These are phyloP conservation scores for Rattus norvegicus DNA, from an alignment of 2,113 vertebrate genomes.

Conservation along the genomic window DNA sequence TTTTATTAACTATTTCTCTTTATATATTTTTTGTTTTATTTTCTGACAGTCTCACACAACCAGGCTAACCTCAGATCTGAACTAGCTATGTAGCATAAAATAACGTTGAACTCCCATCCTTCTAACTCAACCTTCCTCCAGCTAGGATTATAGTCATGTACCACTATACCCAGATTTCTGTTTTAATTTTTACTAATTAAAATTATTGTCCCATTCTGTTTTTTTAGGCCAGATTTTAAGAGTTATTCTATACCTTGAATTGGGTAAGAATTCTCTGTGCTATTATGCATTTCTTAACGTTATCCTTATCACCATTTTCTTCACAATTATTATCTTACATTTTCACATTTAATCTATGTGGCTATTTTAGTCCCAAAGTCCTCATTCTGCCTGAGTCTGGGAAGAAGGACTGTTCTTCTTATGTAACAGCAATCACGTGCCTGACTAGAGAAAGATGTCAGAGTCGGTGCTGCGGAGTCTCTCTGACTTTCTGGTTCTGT, in stretches of 20 bases:
- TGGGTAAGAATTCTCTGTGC: neutral
- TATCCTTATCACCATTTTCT: neutral
- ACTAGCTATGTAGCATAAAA: neutral
- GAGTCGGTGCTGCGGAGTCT: neutral
- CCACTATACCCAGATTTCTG: neutral
- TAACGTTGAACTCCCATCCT: neutral
- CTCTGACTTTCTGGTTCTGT: neutral
- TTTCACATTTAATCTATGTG: neutral
- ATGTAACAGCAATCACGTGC: neutral
- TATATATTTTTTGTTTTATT: neutral
- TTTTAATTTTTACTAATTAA: conserved; percentile 2
- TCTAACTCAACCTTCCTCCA: too few species aligned
- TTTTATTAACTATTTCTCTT: neutral
- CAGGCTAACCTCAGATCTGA: neutral
- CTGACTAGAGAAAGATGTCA: neutral
- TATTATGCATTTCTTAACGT: neutral
- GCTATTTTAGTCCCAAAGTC: neutral
- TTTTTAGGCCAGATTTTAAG: conserved; percentile 34
- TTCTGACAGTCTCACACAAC: neutral
- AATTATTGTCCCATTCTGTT: neutral
- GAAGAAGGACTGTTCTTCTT: conserved; percentile 5
- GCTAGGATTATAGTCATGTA: neutral
- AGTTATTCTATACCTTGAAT: neutral
- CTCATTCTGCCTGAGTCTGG: conserved; percentile 10
- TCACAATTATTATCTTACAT: conserved; percentile 11